Base-by-base conservation (phyloP, 2,113 vertebrate species). In the Agelaius phoeniceus region DNA sequence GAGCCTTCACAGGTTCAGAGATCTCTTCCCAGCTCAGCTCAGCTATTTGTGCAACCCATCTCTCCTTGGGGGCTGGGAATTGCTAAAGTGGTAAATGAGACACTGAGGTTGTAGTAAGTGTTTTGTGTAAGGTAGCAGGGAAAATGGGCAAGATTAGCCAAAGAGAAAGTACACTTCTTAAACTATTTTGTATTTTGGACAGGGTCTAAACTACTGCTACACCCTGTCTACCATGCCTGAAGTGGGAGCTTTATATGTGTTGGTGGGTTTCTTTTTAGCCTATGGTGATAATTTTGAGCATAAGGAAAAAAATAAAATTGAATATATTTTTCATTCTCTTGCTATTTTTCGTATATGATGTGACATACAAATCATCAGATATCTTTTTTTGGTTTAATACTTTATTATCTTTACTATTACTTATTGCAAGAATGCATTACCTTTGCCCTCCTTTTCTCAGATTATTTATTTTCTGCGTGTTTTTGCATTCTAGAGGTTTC, bases 61-160 rank as follows among this genome's bases (percentile, higher is more conserved):
- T 68, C 41, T 65, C 87, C 30, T n/a, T 44, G 10, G 62, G 35
- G 10, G 1, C 0, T 78, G 19, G 13, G 35, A 83, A 68, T 51
- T 51, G 19, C 27, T 39, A 22, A 16, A 58, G 28, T 80, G 20
- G 9, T 21, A 79, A 85, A 52, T 22, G 13, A n/a, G 54, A 76
- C 59, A 37, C 2, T 41, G 13, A 51, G 15, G 13, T 43, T 0
- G 0, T 37, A 27, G 15, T 23, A 24, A 82, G 48, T 11, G 5
- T 44, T 85, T 76, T 83, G 16, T 61, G 10, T 52, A 57, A 83
- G 9, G 27, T n/a, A 52, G 17, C 1, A 11, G 66, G 28, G 51
- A 37, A 79, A 86, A 80, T 1, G 13, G 22, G 10, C 9, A 49
- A 66, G 15, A 78, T 63, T 1, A 52, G 11, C 8, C 13, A 27